phyloP scores from a whole-genome alignment of 2,888 invertebrate species.

The Caenorhabditis becei region DNA sequence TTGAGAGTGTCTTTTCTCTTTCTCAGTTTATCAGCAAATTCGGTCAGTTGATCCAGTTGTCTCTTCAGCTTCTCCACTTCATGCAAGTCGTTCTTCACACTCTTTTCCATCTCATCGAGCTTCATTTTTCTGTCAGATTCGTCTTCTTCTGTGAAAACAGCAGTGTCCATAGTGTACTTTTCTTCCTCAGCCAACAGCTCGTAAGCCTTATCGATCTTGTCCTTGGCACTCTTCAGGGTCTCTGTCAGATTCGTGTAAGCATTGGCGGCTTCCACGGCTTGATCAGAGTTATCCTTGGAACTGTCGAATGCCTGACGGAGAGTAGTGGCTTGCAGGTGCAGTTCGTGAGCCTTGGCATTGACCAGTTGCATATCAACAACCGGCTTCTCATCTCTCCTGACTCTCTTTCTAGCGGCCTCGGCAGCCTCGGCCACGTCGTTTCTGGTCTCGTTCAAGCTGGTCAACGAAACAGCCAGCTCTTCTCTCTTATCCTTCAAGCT shows the following conservation, averaged over 20 bases:
- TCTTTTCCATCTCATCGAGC: conserved; percentile 29
- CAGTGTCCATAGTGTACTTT: conserved; percentile 25
- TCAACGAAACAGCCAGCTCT: conserved; percentile 43
- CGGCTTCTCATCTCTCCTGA: conserved; percentile 50
- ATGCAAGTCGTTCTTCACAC: conserved; percentile 46
- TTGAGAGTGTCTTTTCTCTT: conserved; percentile 51
- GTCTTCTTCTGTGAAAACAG: conserved; percentile 8
- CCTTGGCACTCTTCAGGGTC: conserved; percentile 69
- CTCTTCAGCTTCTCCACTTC: conserved; percentile 56
- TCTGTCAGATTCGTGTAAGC: conserved; percentile 73
- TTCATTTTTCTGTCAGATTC: conserved; percentile 36
- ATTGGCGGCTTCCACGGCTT: conserved; percentile 73
- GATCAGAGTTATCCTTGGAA: conserved; percentile 48
- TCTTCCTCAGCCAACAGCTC: conserved; percentile 38
- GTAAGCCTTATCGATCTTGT: conserved; percentile 64
- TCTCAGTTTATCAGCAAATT: conserved; percentile 43
- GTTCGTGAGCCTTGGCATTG: conserved; percentile 57
- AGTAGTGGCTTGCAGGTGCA: conserved; percentile 54
- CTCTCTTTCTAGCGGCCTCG: conserved; percentile 56
- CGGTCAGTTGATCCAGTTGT: conserved; percentile 45
- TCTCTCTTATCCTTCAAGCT: conserved; percentile 61
- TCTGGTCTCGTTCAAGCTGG: conserved; percentile 60
- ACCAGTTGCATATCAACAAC: conserved; percentile 47
- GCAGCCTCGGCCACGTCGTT: conserved; percentile 59
- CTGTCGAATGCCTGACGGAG: conserved; percentile 42